Evolutionary conservation across 2,113 vertebrate species (phyloP).

Genomic region (Hepsetus odoe): DNA sequence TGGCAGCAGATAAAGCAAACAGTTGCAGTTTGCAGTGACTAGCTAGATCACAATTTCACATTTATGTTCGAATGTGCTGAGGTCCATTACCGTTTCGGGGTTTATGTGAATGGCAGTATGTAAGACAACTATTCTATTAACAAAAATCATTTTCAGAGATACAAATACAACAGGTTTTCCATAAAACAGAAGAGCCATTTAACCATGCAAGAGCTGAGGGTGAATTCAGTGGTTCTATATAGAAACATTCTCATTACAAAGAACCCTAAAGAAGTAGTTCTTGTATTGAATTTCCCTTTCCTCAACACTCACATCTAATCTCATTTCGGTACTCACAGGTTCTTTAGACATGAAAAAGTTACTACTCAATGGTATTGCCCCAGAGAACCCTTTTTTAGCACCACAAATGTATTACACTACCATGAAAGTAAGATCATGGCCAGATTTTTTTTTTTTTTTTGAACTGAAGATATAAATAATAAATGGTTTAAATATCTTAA

Average conservation of each 20-base stretch:
- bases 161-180: too few relatives aligned
- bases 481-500: constrained; percentile 4
- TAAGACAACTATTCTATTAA: constrained; percentile 4
- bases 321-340: too few relatives aligned
- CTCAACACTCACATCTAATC: too few relatives aligned
- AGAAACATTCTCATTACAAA: too few relatives aligned
- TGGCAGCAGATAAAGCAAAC: constrained; percentile 77
- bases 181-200: too few relatives aligned
- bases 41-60: constrained; percentile 65
- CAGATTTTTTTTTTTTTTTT: not conserved
- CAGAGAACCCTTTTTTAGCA: not conserved
- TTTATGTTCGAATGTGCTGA: constrained; percentile 62
- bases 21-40: constrained; percentile 67
- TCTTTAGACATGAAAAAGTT: too few relatives aligned
- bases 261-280: too few relatives aligned
- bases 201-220: too few relatives aligned
- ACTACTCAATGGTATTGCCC: not conserved
- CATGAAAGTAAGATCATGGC: not conserved
- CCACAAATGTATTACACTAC: constrained; percentile 5
- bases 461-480: not conserved
- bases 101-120: constrained; percentile 67
- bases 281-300: too few relatives aligned
- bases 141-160: not conserved
- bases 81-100: constrained; percentile 29
- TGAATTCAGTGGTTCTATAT: too few relatives aligned